phyloP scores from a whole-genome alignment of 2,888 invertebrate species.

The Meiosimyza platycephala region DNA sequence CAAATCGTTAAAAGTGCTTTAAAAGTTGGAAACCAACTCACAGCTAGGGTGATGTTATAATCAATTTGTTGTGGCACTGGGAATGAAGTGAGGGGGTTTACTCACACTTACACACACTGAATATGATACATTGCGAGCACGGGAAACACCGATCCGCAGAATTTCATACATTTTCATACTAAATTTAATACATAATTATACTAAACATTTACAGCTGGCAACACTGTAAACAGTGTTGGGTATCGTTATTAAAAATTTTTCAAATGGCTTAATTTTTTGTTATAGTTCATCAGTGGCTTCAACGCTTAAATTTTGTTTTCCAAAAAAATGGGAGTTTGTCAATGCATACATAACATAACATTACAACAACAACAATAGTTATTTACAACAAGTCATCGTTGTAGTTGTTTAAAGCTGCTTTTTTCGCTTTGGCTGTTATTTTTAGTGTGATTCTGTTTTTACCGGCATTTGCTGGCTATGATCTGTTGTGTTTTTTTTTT shows the following conservation, averaged over 20 bases:
- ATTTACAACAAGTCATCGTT: background rate
- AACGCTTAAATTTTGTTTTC: background rate
- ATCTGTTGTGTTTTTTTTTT: background rate
- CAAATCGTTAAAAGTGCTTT: too few species aligned
- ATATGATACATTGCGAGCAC: too few species aligned
- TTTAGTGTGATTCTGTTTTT: background rate
- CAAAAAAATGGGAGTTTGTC: background rate
- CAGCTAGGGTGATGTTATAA: too few species aligned
- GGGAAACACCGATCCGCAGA: too few species aligned
- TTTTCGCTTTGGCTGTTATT: background rate
- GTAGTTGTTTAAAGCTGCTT: background rate
- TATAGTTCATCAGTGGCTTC: background rate
- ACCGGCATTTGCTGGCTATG: background rate
- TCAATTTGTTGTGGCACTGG: too few species aligned
- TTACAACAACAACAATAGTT: background rate
- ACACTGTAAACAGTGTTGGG: background rate
- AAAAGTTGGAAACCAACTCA: too few species aligned
- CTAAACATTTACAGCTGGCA: background rate
- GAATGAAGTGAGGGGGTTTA: too few species aligned
- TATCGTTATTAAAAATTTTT: background rate
- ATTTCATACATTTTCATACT: too few species aligned
- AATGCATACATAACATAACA: background rate
- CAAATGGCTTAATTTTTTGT: background rate
- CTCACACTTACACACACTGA: too few species aligned
- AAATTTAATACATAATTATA: background rate